phyloP scores from a whole-genome alignment of 2,888 invertebrate genomes.

The Xylocampa areola region DNA sequence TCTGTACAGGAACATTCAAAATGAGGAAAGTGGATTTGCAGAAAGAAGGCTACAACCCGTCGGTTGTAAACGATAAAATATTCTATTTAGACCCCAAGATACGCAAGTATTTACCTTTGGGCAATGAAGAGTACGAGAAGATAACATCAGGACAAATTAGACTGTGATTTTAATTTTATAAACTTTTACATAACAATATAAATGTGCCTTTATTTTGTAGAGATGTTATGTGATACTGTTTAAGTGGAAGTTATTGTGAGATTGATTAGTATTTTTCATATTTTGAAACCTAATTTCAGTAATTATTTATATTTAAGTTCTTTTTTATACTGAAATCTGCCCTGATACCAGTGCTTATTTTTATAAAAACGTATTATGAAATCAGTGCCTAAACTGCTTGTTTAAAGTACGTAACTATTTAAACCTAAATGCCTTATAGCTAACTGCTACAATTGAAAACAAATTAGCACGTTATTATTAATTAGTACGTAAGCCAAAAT shows the following conservation, averaged over 20 bases:
- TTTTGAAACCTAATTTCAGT: not conserved
- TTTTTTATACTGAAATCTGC: not conserved
- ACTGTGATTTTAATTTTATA: conserved; percentile 87
- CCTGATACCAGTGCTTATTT: not conserved
- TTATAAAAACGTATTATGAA: not conserved
- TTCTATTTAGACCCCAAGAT: conserved; percentile 93
- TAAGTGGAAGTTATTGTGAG: conserved; percentile 27
- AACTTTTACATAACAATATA: conserved; percentile 23
- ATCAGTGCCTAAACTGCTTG: not conserved
- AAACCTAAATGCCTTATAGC: not conserved
- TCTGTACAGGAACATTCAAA: conserved; percentile 96
- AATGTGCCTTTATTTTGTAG: conserved; percentile 34
- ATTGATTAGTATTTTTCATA: too few species aligned
- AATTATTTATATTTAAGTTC: not conserved
- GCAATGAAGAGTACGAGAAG: conserved; percentile 92
- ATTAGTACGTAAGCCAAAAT: not conserved
- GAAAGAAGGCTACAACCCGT: conserved; percentile 96
- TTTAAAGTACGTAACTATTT: not conserved
- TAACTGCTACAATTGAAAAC: not conserved
- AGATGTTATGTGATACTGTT: conserved; percentile 46
- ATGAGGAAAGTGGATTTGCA: conserved; percentile 97
- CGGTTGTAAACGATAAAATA: conserved; percentile 92
- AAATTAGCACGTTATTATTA: conserved; percentile 8
- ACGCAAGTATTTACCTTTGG: conserved; percentile 93
- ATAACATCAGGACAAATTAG: conserved; percentile 94